phyloP scores from a whole-genome alignment of 1,140 invertebrate genomes.

The Drosophila setifemur region DNA sequence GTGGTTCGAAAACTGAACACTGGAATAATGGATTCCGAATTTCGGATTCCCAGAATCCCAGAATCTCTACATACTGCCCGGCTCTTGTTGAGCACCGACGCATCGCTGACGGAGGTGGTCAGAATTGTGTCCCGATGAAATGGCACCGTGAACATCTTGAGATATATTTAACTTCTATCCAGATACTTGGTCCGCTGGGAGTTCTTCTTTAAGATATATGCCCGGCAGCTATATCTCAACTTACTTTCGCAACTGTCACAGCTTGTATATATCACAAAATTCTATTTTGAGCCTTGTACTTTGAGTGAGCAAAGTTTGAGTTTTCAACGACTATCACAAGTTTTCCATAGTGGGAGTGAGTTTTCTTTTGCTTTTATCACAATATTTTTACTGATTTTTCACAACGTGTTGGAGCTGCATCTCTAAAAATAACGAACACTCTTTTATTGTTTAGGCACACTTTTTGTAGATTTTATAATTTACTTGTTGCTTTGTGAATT shows the following conservation, averaged over 20 bases:
- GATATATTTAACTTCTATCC: not conserved
- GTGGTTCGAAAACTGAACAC: not conserved
- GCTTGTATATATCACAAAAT: conserved; percentile 26
- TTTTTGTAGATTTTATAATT: too few species aligned
- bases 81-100: conserved; percentile 75
- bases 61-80: conserved; percentile 70
- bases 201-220: not conserved
- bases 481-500: too few species aligned
- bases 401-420: not conserved
- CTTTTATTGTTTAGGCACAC: too few species aligned
- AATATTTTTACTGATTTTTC: not conserved
- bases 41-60: not conserved
- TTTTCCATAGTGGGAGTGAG: conserved; percentile 20
- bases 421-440: too few species aligned
- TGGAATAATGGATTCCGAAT: not conserved
- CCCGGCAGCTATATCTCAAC: conserved; percentile 22
- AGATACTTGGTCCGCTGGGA: not conserved
- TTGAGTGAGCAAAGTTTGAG: conserved; percentile 3
- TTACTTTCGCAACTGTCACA: conserved; percentile 48
- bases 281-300: conserved; percentile 11
- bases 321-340: conserved; percentile 37
- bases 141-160: conserved; percentile 79
- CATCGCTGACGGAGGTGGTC: conserved; percentile 80
- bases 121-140: conserved; percentile 81
- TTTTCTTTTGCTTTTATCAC: conserved; percentile 19